Evolutionary conservation across 2,113 vertebrate genomes (phyloP), one percentile per base, ranked within the genome.

Genomic region (Dascyllus trimaculatus): DNA sequence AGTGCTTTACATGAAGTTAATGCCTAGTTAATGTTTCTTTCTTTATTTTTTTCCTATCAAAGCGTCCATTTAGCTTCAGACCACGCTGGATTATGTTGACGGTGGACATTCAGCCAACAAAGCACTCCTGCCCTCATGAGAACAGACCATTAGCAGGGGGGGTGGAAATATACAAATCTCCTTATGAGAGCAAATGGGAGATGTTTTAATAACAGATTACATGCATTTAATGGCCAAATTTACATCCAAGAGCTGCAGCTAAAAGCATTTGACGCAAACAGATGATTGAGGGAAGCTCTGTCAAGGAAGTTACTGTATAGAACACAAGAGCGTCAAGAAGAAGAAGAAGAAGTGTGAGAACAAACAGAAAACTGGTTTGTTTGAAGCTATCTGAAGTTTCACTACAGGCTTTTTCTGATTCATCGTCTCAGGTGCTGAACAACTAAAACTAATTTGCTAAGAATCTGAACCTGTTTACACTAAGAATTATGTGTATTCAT

Each of bases 141-240:
- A 84, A 84, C 58, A 66, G 61, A 86, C 86, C 88, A 91, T 92
- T 90, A 91, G 86, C 40, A 68, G 46, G 29, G 18, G 11, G 14
- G 45, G 52, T 52, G 75, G 18, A 43, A 61, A 19, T n/a, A 18
- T 57, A 84, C 76, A 86, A 93, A 93, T 92, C 91, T 89, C 56
- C 85, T 92, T 82, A 86, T 75, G 71, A 87, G 71, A 81, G 85
- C 53, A 78, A 92, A 75, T 89, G 63, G 40, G 68, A 90, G 66
- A 92, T 84, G 63, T 53, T 77, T 52, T 84, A 87, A 92, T 84
- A 81, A 84, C 83, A 90, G 91, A 92, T 92, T 92, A 93, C 54
- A 85, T 81, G 80, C 68, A 79, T 90, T 89, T 91, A 89, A 92
- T 78, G 84, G 76, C 62, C 67, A 89, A 84, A 86, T 90, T 89